Evolutionary conservation across 2,113 vertebrate species (phyloP).

Genomic region (Psittacula cyanocephala): DNA sequence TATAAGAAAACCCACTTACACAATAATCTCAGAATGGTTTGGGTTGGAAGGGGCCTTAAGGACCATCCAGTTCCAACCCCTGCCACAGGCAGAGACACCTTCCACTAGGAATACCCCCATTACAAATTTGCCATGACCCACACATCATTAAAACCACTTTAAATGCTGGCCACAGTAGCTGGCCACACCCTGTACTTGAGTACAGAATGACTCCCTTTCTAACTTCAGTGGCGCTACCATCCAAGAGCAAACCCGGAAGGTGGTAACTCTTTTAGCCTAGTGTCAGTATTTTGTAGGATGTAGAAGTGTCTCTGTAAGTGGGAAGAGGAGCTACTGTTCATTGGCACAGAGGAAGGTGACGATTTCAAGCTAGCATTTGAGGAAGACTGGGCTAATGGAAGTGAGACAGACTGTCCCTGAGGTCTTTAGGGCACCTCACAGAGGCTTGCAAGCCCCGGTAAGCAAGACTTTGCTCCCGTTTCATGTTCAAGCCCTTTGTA

Average conservation of each 20-base stretch:
- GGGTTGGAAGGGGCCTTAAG: background rate
- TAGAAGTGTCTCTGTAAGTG: background rate
- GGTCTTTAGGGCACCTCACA: background rate
- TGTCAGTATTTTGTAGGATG: background rate
- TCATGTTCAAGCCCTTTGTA: background rate
- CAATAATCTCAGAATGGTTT: background rate
- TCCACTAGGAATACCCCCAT: fast-evolving
- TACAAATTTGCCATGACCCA: background rate
- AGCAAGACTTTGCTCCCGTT: background rate
- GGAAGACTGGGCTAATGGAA: background rate
- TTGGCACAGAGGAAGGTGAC: background rate
- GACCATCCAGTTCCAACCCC: background rate
- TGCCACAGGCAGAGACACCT: background rate
- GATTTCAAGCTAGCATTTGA: background rate
- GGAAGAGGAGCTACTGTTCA: background rate
- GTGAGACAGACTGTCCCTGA: background rate
- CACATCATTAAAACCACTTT: background rate
- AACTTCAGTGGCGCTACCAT: background rate
- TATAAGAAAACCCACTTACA: background rate
- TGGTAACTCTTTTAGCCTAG: background rate
- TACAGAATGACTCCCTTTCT: background rate
- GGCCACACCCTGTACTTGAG: background rate
- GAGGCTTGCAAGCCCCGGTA: background rate
- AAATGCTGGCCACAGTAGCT: background rate
- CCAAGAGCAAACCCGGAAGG: background rate